Evolutionary conservation across 2,113 vertebrate species (phyloP).

Genomic region (Pangasianodon hypophthalmus): DNA sequence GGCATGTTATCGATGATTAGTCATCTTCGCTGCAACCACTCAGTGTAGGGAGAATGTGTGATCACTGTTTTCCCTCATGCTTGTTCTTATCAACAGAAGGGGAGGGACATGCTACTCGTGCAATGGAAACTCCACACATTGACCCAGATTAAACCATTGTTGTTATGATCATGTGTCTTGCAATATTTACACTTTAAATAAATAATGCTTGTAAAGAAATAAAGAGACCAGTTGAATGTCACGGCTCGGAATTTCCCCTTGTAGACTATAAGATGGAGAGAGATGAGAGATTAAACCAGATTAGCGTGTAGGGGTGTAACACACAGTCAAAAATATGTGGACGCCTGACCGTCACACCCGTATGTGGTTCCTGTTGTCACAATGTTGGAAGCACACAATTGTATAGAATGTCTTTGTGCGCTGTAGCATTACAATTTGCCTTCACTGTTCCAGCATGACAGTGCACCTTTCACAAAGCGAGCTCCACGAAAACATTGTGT

Average conservation of each 20-base stretch:
- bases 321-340: not conserved
- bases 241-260: not conserved
- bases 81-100: conserved; percentile 12
- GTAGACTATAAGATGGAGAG: not conserved
- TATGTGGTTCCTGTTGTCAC: not conserved
- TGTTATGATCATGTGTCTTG: conserved; percentile 25
- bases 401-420: not conserved
- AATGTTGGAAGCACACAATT: not conserved
- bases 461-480: not conserved
- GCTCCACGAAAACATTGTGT: not conserved
- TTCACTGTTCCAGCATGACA: not conserved
- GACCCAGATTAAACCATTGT: conserved; percentile 29
- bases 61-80: conserved; percentile 6
- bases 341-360: not conserved
- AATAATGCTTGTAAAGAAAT: conserved; percentile 5
- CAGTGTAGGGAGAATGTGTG: conserved; percentile 23
- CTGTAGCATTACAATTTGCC: not conserved
- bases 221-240: conserved; percentile 31
- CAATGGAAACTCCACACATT: conserved; percentile 21
- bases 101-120: not conserved
- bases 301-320: not conserved
- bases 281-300: not conserved
- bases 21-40: conserved; percentile 41
- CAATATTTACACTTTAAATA: conserved; percentile 34
- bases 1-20: conserved; percentile 46